Conservation (phyloP, 2,113 vertebrate species). For the Phoxinus phoxinus region DNA sequence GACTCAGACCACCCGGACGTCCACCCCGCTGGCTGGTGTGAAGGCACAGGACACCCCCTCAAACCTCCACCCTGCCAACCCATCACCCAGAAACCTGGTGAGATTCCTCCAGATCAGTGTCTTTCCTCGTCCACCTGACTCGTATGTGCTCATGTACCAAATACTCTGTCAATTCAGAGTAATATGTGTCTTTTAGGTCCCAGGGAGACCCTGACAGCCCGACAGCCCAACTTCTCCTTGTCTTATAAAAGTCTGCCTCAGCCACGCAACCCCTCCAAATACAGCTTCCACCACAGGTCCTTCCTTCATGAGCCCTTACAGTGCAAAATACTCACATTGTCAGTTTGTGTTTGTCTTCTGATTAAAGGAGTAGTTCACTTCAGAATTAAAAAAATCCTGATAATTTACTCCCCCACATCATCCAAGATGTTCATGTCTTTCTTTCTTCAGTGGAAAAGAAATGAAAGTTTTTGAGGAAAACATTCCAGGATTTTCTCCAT, state of each 20-base stretch:
- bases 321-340: no score
- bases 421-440: no score
- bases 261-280: conserved; percentile 85
- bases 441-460: no score
- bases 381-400: no score
- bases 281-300: conserved; percentile 97
- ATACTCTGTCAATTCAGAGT: conserved; percentile 8
- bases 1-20: conserved; percentile 94
- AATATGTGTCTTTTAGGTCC: conserved; percentile 73
- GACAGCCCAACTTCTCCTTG: conserved; percentile 80
- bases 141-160: background rate
- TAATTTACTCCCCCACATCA: no score
- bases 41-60: conserved; percentile 87
- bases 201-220: conserved; percentile 78
- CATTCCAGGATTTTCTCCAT: no score
- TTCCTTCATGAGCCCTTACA: conserved; percentile 35
- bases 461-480: no score
- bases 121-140: background rate
- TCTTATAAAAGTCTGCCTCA: conserved; percentile 87
- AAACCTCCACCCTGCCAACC: conserved; percentile 86
- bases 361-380: no score
- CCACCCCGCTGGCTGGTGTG: conserved; percentile 95
- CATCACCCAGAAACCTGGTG: conserved; percentile 69
- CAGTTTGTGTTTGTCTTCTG: no score
- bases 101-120: background rate